Base-by-base conservation (phyloP, 1,140 invertebrate genomes). In the Glossosoma conforme region DNA sequence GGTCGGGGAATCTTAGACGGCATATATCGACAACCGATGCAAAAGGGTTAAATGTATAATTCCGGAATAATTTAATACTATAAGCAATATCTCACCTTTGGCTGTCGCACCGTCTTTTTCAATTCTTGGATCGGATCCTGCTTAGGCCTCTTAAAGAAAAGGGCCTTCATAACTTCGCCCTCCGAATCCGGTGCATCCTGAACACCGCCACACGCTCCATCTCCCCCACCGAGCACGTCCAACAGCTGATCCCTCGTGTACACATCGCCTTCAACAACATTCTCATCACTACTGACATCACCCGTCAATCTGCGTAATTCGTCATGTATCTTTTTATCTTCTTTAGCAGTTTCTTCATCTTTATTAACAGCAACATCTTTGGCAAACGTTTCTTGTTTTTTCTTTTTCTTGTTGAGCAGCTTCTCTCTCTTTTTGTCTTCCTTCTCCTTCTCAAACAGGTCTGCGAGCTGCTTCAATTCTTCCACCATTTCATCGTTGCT, bases 191-290 rank as follows among this genome's bases (percentile, higher is more conserved):
- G n/a, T 11, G 24, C 21, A 5, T 35, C 20, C 9, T 44, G n/a
- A 13, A n/a, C 3, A 22, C 15, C 21, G 15, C 35, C 40, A 22
- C 11, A 19, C 11, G 18, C 19, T 11, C 40, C 43, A 44, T 38
- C 22, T 21, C 30, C 33, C 21, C n/a, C n/a, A n/a, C n/a, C n/a
- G n/a, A 52, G 35, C 11, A 52, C 30, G 19, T 52, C 32, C 21
- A 52, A 42, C n/a, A 52, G 28, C 5, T 52, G 40, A 22, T 52
- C 30, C 9, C 28, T 52, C 2, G 49, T 52, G 17, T 52, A 52
- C 17, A 43, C 18, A 33, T 50, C 15, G 13, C 15, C 35, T 41
- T 11, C 32, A 4, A 3, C 3, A 33, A 11, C 11, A 15, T 5
- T 43, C 5, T 44, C 19, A 20, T 51, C 40, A 15, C 17, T 18